phyloP scores from a whole-genome alignment of 2,113 vertebrate species.

The Proterorhinus semilunaris region DNA sequence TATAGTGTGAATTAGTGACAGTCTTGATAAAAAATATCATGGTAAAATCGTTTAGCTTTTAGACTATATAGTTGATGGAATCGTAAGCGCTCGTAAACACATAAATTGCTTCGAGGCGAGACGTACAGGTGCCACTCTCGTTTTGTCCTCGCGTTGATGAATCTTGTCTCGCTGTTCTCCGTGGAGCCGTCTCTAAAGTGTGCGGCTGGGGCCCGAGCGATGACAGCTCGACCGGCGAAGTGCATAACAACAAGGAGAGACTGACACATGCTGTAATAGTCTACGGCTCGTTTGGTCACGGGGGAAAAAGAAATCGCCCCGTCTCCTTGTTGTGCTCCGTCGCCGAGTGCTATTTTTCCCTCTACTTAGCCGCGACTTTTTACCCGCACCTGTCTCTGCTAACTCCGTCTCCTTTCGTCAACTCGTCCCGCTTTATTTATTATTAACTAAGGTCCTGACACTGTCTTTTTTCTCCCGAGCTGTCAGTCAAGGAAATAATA shows the following conservation, averaged over 20 bases:
- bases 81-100: too few species aligned
- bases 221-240: conserved; percentile 23
- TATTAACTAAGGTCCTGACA: conserved; percentile 6
- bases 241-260: conserved; percentile 22
- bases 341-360: neutral
- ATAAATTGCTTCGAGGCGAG: neutral
- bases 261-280: conserved; percentile 15
- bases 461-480: neutral
- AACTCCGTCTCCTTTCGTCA: conserved; percentile 2
- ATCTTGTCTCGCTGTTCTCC: conserved; percentile 5
- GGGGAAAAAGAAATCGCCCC: neutral
- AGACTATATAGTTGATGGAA: too few species aligned
- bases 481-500: conserved; percentile 14
- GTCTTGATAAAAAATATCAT: too few species aligned
- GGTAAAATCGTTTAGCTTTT: too few species aligned
- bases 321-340: neutral
- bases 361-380: neutral
- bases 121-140: neutral
- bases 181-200: neutral
- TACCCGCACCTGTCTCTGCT: neutral
- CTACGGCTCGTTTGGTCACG: conserved; percentile 10
- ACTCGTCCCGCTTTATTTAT: conserved; percentile 24
- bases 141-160: neutral
- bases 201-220: conserved; percentile 1
- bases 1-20: too few species aligned